Percentiles rank a stretch among this genome's conserved stretches.
Evolutionary conservation across 2,797 vertebrate genomes (phyloP).

Genomic region (Paratrypauchen microcephalus): DNA sequence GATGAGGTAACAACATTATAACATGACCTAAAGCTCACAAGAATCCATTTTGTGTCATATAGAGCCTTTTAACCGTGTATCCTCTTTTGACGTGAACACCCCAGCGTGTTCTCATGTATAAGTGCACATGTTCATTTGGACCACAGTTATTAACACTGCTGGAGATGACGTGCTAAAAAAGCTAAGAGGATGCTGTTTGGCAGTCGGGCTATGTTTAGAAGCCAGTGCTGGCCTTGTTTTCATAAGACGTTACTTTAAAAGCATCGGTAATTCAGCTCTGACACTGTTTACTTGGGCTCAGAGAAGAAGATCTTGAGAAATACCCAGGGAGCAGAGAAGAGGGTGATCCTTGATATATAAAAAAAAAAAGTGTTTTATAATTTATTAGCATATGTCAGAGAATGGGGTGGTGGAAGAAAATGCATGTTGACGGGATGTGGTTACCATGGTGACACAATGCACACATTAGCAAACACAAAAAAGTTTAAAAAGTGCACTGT

Average conservation of each 20-base stretch:
- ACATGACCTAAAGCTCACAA: no score
- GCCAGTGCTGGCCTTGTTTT: not conserved
- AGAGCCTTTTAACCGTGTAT: not conserved
- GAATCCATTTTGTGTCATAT: no score
- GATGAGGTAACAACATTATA: no score
- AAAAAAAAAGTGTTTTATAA: slow-evolving; percentile 24
- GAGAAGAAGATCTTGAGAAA: not conserved
- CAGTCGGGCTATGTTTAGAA: slow-evolving; percentile 26
- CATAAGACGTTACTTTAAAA: not conserved
- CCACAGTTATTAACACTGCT: slow-evolving; percentile 13
- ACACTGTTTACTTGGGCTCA: slow-evolving; percentile 2
- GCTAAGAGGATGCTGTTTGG: not conserved
- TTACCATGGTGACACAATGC: no score
- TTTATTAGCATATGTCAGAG: not conserved
- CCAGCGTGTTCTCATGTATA: slow-evolving; percentile 19
- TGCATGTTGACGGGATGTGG: not conserved
- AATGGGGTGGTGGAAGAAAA: slow-evolving; percentile 10
- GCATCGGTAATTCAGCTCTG: slow-evolving; percentile 13
- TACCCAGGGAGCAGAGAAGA: not conserved
- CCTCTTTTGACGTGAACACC: not conserved
- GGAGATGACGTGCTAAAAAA: not conserved
- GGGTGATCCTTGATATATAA: slow-evolving; percentile 2
- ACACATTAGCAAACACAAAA: no score
- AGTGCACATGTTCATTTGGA: slow-evolving; percentile 9
- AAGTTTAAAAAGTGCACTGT: no score